These are phyloP conservation scores for Meteorus cinctellus DNA, from an alignment of 2,888 invertebrate genomes.

Conservation along the genomic window DNA sequence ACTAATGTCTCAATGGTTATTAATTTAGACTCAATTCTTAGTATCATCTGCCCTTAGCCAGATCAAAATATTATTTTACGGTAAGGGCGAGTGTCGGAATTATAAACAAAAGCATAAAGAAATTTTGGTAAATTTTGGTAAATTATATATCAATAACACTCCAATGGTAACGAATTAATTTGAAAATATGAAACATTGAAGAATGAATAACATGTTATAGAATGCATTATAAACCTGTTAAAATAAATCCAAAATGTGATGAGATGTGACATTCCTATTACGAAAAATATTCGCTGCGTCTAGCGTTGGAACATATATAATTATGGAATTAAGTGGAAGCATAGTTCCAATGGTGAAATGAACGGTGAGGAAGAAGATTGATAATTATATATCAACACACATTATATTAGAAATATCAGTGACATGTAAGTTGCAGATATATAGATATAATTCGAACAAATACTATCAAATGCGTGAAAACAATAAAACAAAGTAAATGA, in stretches of 20 bases:
- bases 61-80: neutral
- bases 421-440: constrained; percentile 65
- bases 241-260: constrained; percentile 28
- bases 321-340: constrained; percentile 50
- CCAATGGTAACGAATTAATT: constrained; percentile 4
- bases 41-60: neutral
- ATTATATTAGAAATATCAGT: constrained; percentile 64
- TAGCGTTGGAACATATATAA: neutral
- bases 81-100: constrained; percentile 9
- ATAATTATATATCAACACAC: constrained; percentile 63
- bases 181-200: neutral
- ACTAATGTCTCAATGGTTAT: neutral
- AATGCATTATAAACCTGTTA: neutral
- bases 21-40: neutral
- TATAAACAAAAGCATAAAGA: constrained; percentile 24
- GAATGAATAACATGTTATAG: constrained; percentile 31
- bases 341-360: constrained; percentile 41
- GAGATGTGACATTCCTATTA: constrained; percentile 47
- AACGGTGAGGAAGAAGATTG: constrained; percentile 55
- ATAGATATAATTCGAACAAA: constrained; percentile 56
- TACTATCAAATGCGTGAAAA: constrained; percentile 50
- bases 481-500: constrained; percentile 54
- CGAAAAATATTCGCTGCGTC: constrained; percentile 35
- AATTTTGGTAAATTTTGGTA: constrained; percentile 39
- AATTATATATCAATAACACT: too few relatives aligned